Conservation (phyloP, 2,797 vertebrate genomes). For the Phaenicophaeus curvirostris region DNA sequence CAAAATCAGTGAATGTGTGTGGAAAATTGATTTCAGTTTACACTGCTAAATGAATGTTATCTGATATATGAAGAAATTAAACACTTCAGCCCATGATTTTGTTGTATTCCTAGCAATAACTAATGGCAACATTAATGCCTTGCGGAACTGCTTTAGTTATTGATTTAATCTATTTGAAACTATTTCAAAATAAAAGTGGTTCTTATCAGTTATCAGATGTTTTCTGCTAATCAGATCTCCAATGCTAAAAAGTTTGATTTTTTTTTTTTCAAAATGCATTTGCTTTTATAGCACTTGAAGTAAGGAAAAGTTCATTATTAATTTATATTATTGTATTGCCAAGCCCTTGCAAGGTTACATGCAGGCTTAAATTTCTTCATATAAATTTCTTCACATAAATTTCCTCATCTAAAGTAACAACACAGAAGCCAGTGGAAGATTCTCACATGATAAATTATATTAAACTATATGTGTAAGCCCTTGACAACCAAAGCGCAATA, state of each 20-base stretch:
- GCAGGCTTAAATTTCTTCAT: not conserved
- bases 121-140: not conserved
- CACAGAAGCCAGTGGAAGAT: not conserved
- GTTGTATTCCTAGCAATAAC: not conserved
- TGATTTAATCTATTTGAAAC: not conserved
- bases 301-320: not conserved
- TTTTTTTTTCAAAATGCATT: not conserved
- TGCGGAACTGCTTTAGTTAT: not conserved
- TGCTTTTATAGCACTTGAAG: not conserved
- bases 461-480: not conserved
- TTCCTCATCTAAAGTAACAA: not conserved
- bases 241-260: not conserved
- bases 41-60: not conserved
- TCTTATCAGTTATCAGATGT: slow-evolving; percentile 18
- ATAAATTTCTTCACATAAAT: not conserved
- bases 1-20: not conserved
- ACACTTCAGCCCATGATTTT: not conserved
- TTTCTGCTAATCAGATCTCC: not conserved
- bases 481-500: not conserved
- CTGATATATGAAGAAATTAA: not conserved
- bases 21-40: slow-evolving; percentile 28
- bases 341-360: not conserved
- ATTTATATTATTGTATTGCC: not conserved
- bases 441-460: not conserved
- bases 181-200: not conserved